phyloP scores from a whole-genome alignment of 2,888 invertebrate species.

The Erebia palarica region DNA sequence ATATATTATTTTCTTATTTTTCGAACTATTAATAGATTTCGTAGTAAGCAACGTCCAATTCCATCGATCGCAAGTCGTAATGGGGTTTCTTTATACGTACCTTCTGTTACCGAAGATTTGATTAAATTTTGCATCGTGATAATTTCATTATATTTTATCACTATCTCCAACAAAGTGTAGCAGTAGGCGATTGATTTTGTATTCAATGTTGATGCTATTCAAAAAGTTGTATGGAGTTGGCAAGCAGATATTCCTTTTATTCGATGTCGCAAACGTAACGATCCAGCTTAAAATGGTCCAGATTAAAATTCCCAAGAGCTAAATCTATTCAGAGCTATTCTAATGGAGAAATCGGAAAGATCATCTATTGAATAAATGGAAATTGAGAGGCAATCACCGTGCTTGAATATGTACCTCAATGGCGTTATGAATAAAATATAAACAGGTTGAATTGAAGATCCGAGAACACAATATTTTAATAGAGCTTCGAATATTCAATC shows the following conservation, averaged over 20 bases:
- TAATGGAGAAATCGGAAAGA: constrained; percentile 8
- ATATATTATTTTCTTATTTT: neutral
- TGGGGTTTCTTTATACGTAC: neutral
- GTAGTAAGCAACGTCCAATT: neutral
- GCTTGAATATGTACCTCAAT: neutral
- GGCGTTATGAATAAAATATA: neutral
- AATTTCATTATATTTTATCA: neutral
- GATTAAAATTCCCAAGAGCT: neutral
- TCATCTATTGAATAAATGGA: constrained; percentile 2
- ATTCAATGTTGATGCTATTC: constrained; percentile 9
- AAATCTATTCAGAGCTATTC: constrained; percentile 4
- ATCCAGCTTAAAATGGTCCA: neutral
- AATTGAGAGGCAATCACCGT: constrained; percentile 2
- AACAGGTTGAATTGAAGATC: neutral
- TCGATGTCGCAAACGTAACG: neutral
- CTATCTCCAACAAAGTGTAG: neutral
- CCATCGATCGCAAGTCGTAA: neutral
- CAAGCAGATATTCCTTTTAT: constrained; percentile 3
- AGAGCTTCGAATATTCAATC: neutral
- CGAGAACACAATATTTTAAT: neutral
- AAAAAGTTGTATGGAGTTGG: constrained; percentile 4
- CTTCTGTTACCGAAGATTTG: neutral
- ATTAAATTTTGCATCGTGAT: neutral
- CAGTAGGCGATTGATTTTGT: neutral
- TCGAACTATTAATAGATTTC: neutral